These are phyloP conservation scores for Diplodus puntazzo DNA, from an alignment of 2,797 vertebrate species.

Conservation along the genomic window DNA sequence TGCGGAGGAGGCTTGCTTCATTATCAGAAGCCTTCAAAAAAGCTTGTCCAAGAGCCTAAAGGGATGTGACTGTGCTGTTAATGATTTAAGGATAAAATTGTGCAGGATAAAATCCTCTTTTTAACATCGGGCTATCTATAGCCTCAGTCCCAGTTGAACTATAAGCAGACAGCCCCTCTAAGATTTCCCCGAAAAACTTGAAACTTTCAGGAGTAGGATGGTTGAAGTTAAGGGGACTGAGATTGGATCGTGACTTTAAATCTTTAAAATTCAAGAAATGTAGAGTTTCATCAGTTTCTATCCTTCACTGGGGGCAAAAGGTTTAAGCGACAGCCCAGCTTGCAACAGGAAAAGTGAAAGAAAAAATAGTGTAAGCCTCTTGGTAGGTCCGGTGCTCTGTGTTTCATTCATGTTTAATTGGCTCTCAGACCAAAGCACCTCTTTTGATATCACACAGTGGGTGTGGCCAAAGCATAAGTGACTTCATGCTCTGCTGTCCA, in stretches of 20 bases:
- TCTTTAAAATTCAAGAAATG: conserved; percentile 1
- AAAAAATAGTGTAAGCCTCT: background rate
- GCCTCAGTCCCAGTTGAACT: conserved; percentile 6
- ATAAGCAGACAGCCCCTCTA: background rate
- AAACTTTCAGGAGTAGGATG: conserved; percentile 1
- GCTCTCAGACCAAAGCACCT: conserved; percentile 15
- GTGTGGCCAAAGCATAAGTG: conserved; percentile 4
- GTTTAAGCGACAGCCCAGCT: background rate
- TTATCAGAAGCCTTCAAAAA: conserved; percentile 39
- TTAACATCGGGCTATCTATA: background rate
- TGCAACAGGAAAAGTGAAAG: background rate
- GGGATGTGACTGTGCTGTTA: conserved; percentile 5
- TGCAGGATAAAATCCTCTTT: conserved; percentile 14
- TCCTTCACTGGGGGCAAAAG: conserved; percentile 2
- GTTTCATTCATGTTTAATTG: conserved; percentile 54
- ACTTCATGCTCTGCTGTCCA: conserved; percentile 27
- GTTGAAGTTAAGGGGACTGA: background rate
- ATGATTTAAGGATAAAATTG: conserved; percentile 22
- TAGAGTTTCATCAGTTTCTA: background rate
- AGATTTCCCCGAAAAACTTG: background rate
- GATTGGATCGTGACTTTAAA: background rate
- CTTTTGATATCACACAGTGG: conserved; percentile 49
- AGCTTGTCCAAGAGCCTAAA: conserved; percentile 25
- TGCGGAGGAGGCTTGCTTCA: conserved; percentile 11
- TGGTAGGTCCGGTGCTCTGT: background rate